Conservation (phyloP, 30 jellyfish, hydroid and myxozoan species). For the Aurelia sp. region DNA sequence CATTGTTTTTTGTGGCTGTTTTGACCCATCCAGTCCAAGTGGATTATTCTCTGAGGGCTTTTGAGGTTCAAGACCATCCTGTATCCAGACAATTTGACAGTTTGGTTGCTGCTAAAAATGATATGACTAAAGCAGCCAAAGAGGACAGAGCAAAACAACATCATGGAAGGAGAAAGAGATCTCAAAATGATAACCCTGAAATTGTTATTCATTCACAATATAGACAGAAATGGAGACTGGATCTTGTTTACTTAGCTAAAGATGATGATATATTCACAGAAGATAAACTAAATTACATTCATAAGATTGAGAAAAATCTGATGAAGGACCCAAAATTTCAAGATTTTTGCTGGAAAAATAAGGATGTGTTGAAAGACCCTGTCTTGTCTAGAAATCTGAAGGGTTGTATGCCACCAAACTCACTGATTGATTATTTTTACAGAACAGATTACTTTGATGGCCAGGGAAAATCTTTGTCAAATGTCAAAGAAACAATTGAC, state of each 20-base stretch:
- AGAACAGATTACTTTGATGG: conserved; percentile 74
- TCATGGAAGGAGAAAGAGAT: neutral
- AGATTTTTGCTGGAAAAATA: conserved; percentile 72
- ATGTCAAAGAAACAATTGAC: conserved; percentile 54
- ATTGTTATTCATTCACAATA: conserved; percentile 53
- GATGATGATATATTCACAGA: conserved; percentile 70
- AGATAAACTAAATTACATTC: conserved; percentile 60
- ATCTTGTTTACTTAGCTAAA: conserved; percentile 55
- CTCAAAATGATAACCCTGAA: conserved; percentile 46
- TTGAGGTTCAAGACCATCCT: conserved; percentile 71
- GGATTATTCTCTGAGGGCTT: conserved; percentile 74
- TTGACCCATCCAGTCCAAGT: conserved; percentile 68
- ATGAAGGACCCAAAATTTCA: conserved; percentile 52
- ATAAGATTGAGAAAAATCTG: conserved; percentile 52
- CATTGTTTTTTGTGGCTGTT: conserved; percentile 71
- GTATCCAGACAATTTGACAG: conserved; percentile 56
- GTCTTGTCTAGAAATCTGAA: conserved; percentile 10
- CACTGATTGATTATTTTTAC: conserved; percentile 61
- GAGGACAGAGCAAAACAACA: conserved; percentile 29
- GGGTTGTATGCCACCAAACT: conserved; percentile 84
- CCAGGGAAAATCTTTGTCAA: conserved; percentile 45
- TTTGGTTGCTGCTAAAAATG: conserved; percentile 67
- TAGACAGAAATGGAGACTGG: conserved; percentile 69
- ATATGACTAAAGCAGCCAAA: conserved; percentile 25
- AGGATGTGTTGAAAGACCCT: conserved; percentile 42